phyloP scores from a whole-genome alignment of 1,140 invertebrate species.

The Polyergus mexicanus region DNA sequence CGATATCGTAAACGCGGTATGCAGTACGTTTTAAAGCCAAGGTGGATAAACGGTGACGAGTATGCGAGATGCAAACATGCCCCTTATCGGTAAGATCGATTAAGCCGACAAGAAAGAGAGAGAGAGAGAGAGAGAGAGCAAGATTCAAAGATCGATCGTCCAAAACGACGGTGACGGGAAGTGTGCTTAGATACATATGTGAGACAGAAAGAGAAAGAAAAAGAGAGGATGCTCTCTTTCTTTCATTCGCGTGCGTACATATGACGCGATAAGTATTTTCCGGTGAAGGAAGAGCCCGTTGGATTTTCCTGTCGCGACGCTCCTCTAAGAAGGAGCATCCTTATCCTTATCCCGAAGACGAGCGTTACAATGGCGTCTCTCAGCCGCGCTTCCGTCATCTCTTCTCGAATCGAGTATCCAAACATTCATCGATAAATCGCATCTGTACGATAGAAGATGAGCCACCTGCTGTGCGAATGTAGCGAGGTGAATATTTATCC shows the following conservation, averaged over 20 bases:
- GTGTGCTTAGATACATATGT: neutral
- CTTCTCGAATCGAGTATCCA: slow-evolving; percentile 56
- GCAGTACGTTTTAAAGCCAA: slow-evolving; percentile 24
- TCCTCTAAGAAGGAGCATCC: slow-evolving; percentile 24
- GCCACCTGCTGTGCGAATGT: neutral
- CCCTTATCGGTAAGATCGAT: slow-evolving; percentile 47
- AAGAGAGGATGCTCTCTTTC: slow-evolving; percentile 32
- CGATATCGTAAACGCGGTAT: slow-evolving; percentile 18
- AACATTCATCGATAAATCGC: slow-evolving; percentile 64
- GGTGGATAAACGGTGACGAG: slow-evolving; percentile 47
- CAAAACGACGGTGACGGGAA: slow-evolving; percentile 24
- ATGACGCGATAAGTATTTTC: slow-evolving; percentile 72
- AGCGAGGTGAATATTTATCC: slow-evolving; percentile 42
- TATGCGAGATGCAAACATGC: slow-evolving; percentile 17
- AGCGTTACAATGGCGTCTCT: slow-evolving; percentile 46
- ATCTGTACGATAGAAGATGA: slow-evolving; percentile 17
- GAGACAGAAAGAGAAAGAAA: slow-evolving; percentile 44
- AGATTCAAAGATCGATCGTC: slow-evolving; percentile 56
- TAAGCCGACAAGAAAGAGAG: slow-evolving; percentile 62
- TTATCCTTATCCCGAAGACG: slow-evolving; percentile 59
- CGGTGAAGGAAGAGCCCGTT: slow-evolving; percentile 68
- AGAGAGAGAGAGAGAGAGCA: no score
- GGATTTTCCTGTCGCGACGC: slow-evolving; percentile 72
- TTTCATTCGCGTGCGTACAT: slow-evolving; percentile 55
- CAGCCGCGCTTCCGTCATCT: slow-evolving; percentile 56